phyloP scores from a whole-genome alignment of 2,113 vertebrate species.

The Corythornis vintsioides region DNA sequence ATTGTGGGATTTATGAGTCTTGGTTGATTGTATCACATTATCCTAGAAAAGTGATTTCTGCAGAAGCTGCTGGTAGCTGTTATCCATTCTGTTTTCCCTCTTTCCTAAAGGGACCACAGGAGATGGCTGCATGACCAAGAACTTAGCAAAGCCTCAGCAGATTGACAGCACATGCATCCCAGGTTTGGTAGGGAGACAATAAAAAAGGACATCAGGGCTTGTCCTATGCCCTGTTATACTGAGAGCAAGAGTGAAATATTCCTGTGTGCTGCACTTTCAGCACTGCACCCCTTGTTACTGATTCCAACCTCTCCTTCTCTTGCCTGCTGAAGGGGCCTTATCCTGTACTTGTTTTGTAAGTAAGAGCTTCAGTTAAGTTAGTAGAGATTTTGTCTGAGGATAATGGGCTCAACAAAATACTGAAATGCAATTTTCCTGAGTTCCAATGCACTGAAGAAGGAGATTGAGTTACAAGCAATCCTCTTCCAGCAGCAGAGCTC shows the following conservation, averaged over 20 bases:
- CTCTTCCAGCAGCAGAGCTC: not conserved
- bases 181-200: not conserved
- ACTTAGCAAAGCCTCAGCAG: not conserved
- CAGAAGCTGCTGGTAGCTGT: not conserved
- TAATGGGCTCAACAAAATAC: not conserved
- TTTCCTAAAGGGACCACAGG: not conserved
- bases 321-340: not conserved
- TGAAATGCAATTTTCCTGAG: constrained; percentile 3
- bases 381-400: constrained; percentile 1
- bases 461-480: not conserved
- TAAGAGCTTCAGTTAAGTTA: not conserved
- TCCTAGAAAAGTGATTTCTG: not conserved
- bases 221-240: not conserved
- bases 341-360: not conserved
- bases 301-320: not conserved
- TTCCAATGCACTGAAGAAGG: not conserved
- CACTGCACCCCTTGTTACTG: not conserved
- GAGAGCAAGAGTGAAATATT: not conserved
- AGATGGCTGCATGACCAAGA: not conserved
- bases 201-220: not conserved
- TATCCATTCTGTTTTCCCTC: not conserved
- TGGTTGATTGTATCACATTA: not conserved
- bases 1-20: not conserved
- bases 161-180: fast-evolving
- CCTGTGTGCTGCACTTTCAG: fast-evolving